phyloP scores from a whole-genome alignment of 2,797 vertebrate species.

The Lycodopsis pacificus region DNA sequence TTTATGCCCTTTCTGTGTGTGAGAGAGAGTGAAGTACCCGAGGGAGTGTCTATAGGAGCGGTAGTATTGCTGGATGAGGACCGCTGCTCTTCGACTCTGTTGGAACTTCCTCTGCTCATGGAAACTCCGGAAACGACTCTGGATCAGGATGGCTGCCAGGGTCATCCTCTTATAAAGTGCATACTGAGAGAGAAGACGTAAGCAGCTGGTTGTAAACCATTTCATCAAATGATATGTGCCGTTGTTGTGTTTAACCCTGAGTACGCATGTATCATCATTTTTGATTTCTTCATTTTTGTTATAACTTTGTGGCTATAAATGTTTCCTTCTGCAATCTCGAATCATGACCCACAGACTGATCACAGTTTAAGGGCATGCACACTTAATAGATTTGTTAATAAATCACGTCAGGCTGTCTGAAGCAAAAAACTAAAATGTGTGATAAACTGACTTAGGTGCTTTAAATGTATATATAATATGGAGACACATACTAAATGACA shows the following conservation, averaged over 20 bases:
- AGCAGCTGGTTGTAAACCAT: background rate
- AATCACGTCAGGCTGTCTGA: background rate
- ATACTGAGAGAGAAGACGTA: constrained; percentile 87
- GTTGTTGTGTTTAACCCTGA: background rate
- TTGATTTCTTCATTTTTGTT: background rate
- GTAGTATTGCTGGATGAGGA: constrained; percentile 99
- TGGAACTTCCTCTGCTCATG: constrained; percentile 98
- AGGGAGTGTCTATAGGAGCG: constrained; percentile 97
- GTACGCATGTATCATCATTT: background rate
- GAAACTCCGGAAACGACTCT: constrained; percentile 99
- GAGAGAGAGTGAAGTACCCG: constrained; percentile 71
- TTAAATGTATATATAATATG: background rate
- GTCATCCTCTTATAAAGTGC: constrained; percentile 99
- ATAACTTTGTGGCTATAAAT: background rate
- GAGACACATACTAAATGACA: background rate
- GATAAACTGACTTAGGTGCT: background rate
- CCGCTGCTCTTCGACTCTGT: constrained; percentile 96
- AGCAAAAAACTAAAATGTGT: background rate
- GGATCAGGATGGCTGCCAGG: constrained; percentile 99
- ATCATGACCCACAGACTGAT: background rate
- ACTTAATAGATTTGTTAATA: background rate
- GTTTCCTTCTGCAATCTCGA: background rate
- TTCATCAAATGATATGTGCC: background rate
- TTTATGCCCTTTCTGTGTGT: constrained; percentile 3
- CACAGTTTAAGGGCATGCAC: background rate